A percentile compares a stretch with the other conserved stretches of the same genome.
These are phyloP conservation scores for Oreonectes daqikongensis DNA, from an alignment of 2,797 vertebrate genomes.

Conservation along the genomic window DNA sequence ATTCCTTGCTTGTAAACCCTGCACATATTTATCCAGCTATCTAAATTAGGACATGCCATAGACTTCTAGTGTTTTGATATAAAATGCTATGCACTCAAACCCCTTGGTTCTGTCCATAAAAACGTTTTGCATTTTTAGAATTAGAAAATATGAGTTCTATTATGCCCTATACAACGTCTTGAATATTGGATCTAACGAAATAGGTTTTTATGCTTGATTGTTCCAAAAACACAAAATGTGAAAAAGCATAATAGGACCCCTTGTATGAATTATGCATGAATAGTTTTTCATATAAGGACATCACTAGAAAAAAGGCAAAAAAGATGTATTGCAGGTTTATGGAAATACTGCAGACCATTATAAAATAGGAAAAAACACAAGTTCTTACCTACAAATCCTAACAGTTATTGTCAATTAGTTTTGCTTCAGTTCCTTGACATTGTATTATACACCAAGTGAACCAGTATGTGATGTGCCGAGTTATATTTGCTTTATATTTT, in stretches of 20 bases:
- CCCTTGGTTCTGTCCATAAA: not conserved
- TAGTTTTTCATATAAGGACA: not conserved
- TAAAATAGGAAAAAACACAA: not conserved
- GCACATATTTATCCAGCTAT: not conserved
- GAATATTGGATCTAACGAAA: no score
- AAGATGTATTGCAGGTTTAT: not conserved
- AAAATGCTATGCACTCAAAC: not conserved
- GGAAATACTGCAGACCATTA: not conserved
- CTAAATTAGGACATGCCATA: not conserved
- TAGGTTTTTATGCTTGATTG: no score
- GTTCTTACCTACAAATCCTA: not conserved
- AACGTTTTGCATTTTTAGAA: not conserved
- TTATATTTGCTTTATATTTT: not conserved
- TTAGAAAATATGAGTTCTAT: not conserved
- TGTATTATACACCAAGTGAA: not conserved
- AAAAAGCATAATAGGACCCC: no score
- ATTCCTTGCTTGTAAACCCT: constrained; percentile 70
- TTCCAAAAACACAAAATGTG: no score
- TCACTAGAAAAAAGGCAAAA: not conserved
- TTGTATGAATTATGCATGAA: not conserved
- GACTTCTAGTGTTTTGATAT: not conserved
- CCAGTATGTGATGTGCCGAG: no score
- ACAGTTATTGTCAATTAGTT: not conserved
- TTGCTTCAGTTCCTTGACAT: not conserved
- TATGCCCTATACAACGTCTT: no score